Evolutionary conservation across 2,888 invertebrate species (phyloP).

Genomic region (Argynnis bischoffii): DNA sequence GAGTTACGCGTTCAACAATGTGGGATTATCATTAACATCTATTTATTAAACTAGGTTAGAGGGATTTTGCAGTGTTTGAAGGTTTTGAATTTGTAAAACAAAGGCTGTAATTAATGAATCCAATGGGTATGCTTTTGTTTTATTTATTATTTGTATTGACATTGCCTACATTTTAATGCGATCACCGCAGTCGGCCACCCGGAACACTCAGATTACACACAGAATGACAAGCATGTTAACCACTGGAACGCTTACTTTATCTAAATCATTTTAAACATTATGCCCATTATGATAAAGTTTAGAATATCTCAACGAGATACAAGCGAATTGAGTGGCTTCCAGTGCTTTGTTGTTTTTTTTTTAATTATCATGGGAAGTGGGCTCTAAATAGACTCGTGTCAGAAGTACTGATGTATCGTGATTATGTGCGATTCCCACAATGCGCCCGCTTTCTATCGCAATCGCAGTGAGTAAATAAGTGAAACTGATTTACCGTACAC

Average conservation of each 20-base stretch:
- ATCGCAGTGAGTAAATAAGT: slow-evolving; percentile 25
- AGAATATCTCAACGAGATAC: not conserved
- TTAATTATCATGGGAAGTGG: slow-evolving; percentile 33
- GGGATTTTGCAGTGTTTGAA: too few species aligned
- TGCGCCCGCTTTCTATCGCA: slow-evolving; percentile 11
- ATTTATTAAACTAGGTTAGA: too few species aligned
- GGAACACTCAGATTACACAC: slow-evolving; percentile 30
- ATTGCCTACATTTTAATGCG: slow-evolving; percentile 14
- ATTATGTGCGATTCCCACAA: slow-evolving; percentile 15
- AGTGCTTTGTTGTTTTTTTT: slow-evolving; percentile 13
- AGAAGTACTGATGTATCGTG: not conserved
- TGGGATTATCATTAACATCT: too few species aligned
- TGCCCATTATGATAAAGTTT: slow-evolving; percentile 1
- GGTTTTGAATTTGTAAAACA: too few species aligned
- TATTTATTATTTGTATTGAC: not conserved
- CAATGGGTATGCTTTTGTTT: not conserved
- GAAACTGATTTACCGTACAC: slow-evolving; percentile 23
- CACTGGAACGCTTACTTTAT: slow-evolving; percentile 15
- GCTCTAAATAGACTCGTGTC: slow-evolving; percentile 7
- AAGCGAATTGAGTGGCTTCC: too few species aligned
- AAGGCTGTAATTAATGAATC: too few species aligned
- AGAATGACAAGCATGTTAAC: slow-evolving; percentile 29
- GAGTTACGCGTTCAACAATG: too few species aligned
- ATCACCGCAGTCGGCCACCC: slow-evolving; percentile 22
- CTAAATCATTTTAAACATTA: slow-evolving; percentile 13